phyloP scores from a whole-genome alignment of 2,888 invertebrate genomes.

The Pasiphila rectangulata region DNA sequence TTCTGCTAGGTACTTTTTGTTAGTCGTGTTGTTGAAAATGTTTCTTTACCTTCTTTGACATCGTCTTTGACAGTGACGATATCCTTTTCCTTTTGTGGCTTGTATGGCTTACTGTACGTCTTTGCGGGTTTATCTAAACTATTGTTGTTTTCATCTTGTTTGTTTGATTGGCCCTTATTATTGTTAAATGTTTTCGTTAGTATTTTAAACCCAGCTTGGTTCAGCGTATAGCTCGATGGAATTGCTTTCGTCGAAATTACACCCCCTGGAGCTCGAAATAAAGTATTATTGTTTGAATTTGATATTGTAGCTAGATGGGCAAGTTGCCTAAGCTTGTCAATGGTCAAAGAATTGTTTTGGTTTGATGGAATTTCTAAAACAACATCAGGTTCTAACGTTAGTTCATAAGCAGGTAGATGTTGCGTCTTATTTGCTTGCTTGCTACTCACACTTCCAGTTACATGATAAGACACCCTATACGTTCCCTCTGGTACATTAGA shows the following conservation, averaged over 20 bases:
- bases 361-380: slow-evolving; percentile 71
- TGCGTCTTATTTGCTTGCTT: slow-evolving; percentile 73
- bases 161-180: slow-evolving; percentile 77
- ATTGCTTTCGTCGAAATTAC: slow-evolving; percentile 83
- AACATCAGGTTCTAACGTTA: slow-evolving; percentile 69
- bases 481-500: slow-evolving; percentile 66
- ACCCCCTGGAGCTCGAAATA: slow-evolving; percentile 71
- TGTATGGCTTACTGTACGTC: slow-evolving; percentile 53
- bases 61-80: slow-evolving; percentile 37
- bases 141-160: slow-evolving; percentile 63
- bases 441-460: slow-evolving; percentile 74
- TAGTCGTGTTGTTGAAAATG: background rate
- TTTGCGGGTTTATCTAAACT: slow-evolving; percentile 65
- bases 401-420: slow-evolving; percentile 66
- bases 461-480: slow-evolving; percentile 72
- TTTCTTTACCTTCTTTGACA: slow-evolving; percentile 45
- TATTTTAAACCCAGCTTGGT: slow-evolving; percentile 84
- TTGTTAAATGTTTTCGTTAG: slow-evolving; percentile 82
- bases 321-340: slow-evolving; percentile 76
- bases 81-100: slow-evolving; percentile 54
- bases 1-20: too few species aligned
- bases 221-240: slow-evolving; percentile 81
- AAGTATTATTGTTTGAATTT: slow-evolving; percentile 73
- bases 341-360: slow-evolving; percentile 61
- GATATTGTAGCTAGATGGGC: slow-evolving; percentile 80